Percentiles rank a stretch among this genome's conserved stretches.
These are phyloP conservation scores for Ameiurus melas DNA, from an alignment of 2,113 vertebrate genomes.

Conservation along the genomic window DNA sequence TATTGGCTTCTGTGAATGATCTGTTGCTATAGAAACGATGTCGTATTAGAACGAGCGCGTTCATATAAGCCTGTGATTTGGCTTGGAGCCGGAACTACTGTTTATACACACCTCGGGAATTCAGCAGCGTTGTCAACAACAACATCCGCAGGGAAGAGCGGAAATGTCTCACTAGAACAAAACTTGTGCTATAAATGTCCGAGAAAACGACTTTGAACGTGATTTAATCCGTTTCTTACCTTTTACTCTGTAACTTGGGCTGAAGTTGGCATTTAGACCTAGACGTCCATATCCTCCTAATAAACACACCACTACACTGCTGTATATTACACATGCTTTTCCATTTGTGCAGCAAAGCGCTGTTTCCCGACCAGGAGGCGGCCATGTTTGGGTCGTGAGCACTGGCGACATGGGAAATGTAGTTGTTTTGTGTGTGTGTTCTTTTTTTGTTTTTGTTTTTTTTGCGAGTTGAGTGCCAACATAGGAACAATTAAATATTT, in stretches of 20 bases:
- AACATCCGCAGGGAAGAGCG: not conserved
- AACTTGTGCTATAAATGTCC: not conserved
- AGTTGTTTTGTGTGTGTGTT: constrained; percentile 60
- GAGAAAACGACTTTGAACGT: not conserved
- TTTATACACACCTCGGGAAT: not conserved
- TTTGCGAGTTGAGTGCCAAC: no score
- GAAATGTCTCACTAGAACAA: not conserved
- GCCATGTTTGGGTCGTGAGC: constrained; percentile 63
- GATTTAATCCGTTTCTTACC: constrained; percentile 32
- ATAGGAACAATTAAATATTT: not conserved
- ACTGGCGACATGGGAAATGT: constrained; percentile 55
- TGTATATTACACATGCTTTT: constrained; percentile 21
- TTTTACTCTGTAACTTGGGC: constrained; percentile 40
- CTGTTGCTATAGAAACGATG: not conserved
- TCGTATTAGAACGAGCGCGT: no score
- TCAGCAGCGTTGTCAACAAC: not conserved
- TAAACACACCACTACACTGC: not conserved
- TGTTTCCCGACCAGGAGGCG: constrained; percentile 51
- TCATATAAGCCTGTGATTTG: not conserved
- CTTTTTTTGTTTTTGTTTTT: not conserved
- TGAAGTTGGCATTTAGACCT: constrained; percentile 40
- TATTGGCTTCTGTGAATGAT: not conserved
- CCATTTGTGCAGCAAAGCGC: constrained; percentile 54
- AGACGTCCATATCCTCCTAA: constrained; percentile 56
- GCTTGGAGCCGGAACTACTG: not conserved